Evolutionary conservation across 2,888 invertebrate species (phyloP), one percentile per base, ranked within the genome.

Genomic region (Hypercompe scribonia): DNA sequence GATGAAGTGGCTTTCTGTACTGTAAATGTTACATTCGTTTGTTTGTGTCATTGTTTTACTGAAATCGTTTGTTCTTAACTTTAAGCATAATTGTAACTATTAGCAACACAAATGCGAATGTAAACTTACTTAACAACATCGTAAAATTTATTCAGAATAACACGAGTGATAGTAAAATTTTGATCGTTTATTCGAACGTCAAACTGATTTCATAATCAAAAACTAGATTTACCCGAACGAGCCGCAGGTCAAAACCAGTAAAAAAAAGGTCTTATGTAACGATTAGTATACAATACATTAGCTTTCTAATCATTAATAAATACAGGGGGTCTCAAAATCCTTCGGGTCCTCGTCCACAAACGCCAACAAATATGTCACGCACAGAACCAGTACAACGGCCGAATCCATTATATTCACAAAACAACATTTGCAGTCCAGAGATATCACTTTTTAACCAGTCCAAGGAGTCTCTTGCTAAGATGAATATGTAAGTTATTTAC

Each of bases 371-470:
- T 36, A 75, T 80, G 3, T 71, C 82, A 4, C 85, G 85, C 11
- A 73, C 75, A 4, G 86, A 88, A 11, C 78, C 70, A 39, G 65
- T 79, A 7, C 73, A 80, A 7, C 80, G 83, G 8, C 65, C 70
- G 5, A 76, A 79, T 15, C 73, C 72, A 0, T 79, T 81, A 0
- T 34, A 81, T 33, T 79, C 87, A 0, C 88, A 86, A 28, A 89
- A 88, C 71, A 89, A 87, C 72, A 70, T 86, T 24, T 79, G 78
- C 70, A 94, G 92, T 71, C 93, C 94, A 0, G 89, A 89, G 74
- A 92, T 92, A 73, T 95, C 95, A 1, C 88, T 95, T n/a, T 95
- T 95, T 81, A 91, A 94, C 79, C 90, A 92, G 68, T 95, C 95
- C 36, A 95, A 95, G 78, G 95, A 95, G 58, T 90, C 91, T 0